Evolutionary conservation across 2,113 vertebrate genomes (phyloP).

Genomic region (Chaetodon trifascialis): DNA sequence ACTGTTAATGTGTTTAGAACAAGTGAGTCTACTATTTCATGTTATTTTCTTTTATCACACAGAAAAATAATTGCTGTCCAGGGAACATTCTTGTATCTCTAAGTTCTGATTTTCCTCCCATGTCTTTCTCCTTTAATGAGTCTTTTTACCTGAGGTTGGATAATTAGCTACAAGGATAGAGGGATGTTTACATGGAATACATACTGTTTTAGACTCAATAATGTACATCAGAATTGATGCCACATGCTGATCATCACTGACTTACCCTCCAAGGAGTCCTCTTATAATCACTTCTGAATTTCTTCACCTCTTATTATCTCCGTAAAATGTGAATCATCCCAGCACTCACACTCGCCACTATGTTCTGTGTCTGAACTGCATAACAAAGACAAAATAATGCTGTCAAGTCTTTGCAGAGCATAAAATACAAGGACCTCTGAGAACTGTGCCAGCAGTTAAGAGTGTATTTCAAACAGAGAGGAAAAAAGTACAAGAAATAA

Average conservation of each 20-base stretch:
- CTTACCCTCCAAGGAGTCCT: background rate
- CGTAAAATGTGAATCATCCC: conserved; percentile 1
- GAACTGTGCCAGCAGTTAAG: conserved; percentile 9
- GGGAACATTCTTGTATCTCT: no score
- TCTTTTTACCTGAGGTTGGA: background rate
- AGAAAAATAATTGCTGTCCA: no score
- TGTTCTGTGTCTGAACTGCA: conserved; percentile 3
- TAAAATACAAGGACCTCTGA: background rate
- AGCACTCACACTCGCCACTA: background rate
- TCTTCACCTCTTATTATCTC: no score
- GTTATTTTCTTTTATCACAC: no score
- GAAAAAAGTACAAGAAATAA: conserved; percentile 5
- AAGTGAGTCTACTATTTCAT: no score
- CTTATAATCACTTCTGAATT: conserved; percentile 3
- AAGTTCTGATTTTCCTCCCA: no score
- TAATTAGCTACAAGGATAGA: background rate
- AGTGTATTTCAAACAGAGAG: background rate
- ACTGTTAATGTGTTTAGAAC: no score
- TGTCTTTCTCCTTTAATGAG: no score
- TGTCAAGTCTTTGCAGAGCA: background rate
- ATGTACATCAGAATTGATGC: background rate
- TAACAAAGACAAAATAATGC: background rate
- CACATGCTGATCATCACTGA: conserved; percentile 1
- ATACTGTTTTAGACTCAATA: background rate
- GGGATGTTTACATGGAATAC: background rate